Evolutionary conservation across 2,113 vertebrate species (phyloP).

Genomic region (Ranitomeya imitator): DNA sequence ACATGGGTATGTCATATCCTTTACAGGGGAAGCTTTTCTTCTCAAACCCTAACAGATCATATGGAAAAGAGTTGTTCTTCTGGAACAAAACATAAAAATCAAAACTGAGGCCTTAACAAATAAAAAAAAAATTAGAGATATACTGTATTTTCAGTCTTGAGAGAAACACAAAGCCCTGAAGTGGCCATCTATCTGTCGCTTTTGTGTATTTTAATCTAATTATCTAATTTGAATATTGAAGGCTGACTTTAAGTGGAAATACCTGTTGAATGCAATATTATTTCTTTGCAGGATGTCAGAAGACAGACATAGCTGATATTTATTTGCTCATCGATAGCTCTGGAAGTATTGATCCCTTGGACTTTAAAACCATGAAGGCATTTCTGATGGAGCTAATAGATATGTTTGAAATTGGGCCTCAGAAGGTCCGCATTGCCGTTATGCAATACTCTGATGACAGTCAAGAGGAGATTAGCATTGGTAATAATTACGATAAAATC

Average conservation of each 20-base stretch:
- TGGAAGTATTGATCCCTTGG: conserved; percentile 38
- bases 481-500: conserved; percentile 55
- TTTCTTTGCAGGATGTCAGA: conserved; percentile 66
- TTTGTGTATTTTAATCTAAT: background rate
- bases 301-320: conserved; percentile 71
- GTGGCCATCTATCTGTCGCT: background rate
- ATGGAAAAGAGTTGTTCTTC: no score
- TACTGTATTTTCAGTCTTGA: background rate
- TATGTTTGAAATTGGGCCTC: conserved; percentile 67
- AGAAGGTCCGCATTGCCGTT: conserved; percentile 66
- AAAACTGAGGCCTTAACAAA: no score
- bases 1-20: no score
- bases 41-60: no score
- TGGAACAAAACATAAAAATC: background rate
- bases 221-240: background rate
- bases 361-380: conserved; percentile 66
- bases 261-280: conserved; percentile 2
- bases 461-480: conserved; percentile 61
- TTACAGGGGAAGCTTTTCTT: no score
- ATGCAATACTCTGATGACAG: conserved; percentile 63
- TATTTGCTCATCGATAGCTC: conserved; percentile 73
- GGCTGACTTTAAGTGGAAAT: background rate
- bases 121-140: no score
- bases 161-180: background rate
- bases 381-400: conserved; percentile 65